These are phyloP conservation scores for Penaeus chinensis DNA, from an alignment of 1,140 invertebrate genomes.

Conservation along the genomic window DNA sequence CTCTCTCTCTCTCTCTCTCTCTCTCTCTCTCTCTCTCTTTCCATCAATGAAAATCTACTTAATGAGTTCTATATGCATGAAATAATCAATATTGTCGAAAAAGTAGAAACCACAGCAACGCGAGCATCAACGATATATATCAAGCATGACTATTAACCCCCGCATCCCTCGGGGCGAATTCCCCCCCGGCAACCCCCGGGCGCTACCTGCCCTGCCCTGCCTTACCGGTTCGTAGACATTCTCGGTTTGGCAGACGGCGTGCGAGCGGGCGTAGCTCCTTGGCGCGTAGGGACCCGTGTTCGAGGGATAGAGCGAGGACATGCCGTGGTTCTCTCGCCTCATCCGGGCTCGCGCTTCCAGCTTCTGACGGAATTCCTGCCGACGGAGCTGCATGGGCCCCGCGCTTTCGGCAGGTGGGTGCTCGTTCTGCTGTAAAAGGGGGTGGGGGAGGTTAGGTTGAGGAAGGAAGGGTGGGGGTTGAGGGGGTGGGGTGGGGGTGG, in stretches of 20 bases:
- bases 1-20: too few species aligned
- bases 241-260: constrained; percentile 34
- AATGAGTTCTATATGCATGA: too few species aligned
- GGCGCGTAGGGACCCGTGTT: not conserved
- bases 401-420: not conserved
- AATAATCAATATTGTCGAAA: too few species aligned
- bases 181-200: too few species aligned
- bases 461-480: not conserved
- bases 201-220: too few species aligned
- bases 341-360: constrained; percentile 51
- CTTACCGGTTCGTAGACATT: constrained; percentile 52
- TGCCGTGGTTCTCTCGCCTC: constrained; percentile 52
- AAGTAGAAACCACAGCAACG: too few species aligned
- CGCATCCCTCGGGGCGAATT: too few species aligned
- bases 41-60: too few species aligned
- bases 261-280: not conserved
- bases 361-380: constrained; percentile 61
- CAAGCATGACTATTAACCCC: too few species aligned
- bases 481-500: not conserved
- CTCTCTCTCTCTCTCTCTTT: too few species aligned
- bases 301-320: constrained; percentile 56
- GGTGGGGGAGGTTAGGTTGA: not conserved
- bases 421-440: too few species aligned
- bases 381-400: constrained; percentile 12
- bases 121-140: too few species aligned